These are phyloP conservation scores for Gallirallus australis DNA, from an alignment of 2,797 vertebrate genomes.

Conservation along the genomic window DNA sequence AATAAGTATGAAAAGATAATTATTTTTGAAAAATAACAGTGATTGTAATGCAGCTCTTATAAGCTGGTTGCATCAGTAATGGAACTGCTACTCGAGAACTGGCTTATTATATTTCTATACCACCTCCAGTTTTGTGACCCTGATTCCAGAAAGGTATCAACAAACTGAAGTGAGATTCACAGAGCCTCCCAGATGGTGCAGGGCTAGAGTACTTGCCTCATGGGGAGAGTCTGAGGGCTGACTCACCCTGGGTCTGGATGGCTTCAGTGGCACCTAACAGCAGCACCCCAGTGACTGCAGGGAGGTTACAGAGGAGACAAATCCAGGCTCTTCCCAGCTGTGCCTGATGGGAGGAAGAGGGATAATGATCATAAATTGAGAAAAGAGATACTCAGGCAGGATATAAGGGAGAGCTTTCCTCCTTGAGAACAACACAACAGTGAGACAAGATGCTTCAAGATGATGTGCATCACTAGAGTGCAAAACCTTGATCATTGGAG, in stretches of 20 bases:
- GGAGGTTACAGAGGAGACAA: fast-evolving
- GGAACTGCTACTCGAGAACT: not conserved
- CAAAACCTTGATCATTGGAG: fast-evolving
- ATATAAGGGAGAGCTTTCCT: not conserved
- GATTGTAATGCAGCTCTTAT: no score
- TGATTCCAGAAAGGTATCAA: not conserved
- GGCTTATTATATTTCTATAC: not conserved
- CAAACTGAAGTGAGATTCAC: not conserved
- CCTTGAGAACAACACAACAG: not conserved
- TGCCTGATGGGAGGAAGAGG: not conserved
- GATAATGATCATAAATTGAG: not conserved
- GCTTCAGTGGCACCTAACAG: not conserved
- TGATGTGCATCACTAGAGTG: fast-evolving
- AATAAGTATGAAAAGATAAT: not conserved
- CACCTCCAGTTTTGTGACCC: not conserved
- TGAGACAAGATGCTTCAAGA: not conserved
- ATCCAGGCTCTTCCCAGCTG: not conserved
- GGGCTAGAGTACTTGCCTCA: not conserved
- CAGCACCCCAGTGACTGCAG: not conserved
- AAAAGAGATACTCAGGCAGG: not conserved
- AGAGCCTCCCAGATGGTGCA: not conserved
- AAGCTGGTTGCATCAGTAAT: not conserved
- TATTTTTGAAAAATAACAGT: not conserved
- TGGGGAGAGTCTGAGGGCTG: not conserved
- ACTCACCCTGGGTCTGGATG: not conserved